phyloP scores from a whole-genome alignment of 1,140 invertebrate species.

The Lamellibrachia luymesi region DNA sequence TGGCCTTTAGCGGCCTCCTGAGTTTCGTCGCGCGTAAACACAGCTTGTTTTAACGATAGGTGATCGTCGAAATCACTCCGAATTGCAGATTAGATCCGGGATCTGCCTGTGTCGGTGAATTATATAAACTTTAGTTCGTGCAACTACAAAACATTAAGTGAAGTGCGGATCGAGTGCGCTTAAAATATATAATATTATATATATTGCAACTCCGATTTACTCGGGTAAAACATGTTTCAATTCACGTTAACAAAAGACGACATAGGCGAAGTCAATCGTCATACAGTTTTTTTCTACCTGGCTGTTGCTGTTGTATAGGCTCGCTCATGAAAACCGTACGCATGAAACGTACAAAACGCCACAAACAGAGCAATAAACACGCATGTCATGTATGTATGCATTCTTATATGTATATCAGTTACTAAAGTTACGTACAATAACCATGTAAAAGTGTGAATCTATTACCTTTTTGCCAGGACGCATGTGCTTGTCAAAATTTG shows the following conservation, averaged over 20 bases:
- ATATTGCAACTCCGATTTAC: background rate
- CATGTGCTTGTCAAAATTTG: too few species aligned
- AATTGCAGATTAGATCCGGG: background rate
- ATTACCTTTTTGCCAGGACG: too few species aligned
- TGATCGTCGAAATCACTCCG: background rate
- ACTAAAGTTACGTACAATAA: too few species aligned
- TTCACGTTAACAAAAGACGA: background rate
- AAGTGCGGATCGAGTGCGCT: background rate
- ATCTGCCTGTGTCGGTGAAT: background rate
- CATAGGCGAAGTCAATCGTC: background rate
- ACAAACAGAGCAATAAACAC: too few species aligned
- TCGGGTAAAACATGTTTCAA: background rate
- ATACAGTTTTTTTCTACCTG: too few species aligned
- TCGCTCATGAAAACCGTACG: too few species aligned
- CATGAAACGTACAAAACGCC: too few species aligned
- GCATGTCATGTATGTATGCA: too few species aligned
- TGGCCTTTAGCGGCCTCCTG: background rate
- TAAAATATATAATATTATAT: background rate
- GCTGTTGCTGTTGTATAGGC: too few species aligned
- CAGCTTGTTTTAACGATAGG: background rate
- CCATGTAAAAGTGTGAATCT: too few species aligned
- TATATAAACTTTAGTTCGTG: background rate
- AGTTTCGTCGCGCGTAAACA: background rate
- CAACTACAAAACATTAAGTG: background rate
- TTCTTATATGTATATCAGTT: too few species aligned